Conservation (phyloP, 2,113 vertebrate species). For the Nestor notabilis region DNA sequence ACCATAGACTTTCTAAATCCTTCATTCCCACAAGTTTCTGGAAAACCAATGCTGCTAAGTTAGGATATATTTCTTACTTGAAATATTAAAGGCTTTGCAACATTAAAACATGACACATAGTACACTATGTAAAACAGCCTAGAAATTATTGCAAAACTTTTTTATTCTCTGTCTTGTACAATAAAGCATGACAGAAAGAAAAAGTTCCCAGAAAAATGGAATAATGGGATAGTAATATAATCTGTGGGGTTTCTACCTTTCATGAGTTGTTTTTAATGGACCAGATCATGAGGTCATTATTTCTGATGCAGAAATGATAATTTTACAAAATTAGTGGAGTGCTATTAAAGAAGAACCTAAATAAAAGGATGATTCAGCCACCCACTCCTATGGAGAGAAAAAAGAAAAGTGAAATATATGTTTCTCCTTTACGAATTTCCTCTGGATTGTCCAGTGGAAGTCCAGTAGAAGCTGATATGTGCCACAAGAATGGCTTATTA, state of each 20-base stretch:
- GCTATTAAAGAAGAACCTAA: not conserved
- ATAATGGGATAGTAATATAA: not conserved
- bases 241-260: not conserved
- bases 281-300: not conserved
- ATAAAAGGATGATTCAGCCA: not conserved
- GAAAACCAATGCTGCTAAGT: not conserved
- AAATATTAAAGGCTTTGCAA: slow-evolving; percentile 34
- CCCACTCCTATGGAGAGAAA: not conserved
- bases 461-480: not conserved
- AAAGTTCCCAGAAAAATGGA: not conserved
- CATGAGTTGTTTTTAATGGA: not conserved
- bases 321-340: not conserved
- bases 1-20: slow-evolving; percentile 7
- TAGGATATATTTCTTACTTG: not conserved
- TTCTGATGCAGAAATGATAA: not conserved
- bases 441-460: not conserved
- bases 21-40: slow-evolving; percentile 7
- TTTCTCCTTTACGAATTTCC: not conserved
- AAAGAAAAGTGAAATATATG: not conserved
- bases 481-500: not conserved
- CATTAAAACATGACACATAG: not conserved
- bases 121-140: not conserved
- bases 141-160: not conserved
- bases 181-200: not conserved
- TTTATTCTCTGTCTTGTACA: not conserved